phyloP scores from a whole-genome alignment of 2,113 vertebrate species.

The Odontophorus gujanensis region DNA sequence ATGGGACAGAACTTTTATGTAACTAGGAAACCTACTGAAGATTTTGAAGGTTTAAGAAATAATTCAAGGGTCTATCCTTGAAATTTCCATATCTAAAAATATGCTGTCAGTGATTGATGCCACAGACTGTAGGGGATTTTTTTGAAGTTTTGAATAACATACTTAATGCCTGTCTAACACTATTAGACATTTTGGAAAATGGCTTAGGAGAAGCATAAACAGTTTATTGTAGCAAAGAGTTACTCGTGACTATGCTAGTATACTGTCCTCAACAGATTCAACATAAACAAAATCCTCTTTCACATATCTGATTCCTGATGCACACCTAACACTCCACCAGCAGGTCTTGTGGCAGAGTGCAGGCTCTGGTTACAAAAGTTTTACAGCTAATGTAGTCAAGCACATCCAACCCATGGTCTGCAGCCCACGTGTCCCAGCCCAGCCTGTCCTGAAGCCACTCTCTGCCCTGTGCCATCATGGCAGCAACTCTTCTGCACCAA shows the following conservation, averaged over 20 bases:
- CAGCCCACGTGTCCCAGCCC: too few relatives aligned
- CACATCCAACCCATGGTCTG: too few relatives aligned
- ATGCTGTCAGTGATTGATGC: neutral
- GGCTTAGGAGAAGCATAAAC: neutral
- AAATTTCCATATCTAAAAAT: neutral
- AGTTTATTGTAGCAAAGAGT: neutral
- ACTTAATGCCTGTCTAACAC: neutral
- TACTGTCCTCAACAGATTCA: neutral
- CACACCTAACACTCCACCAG: neutral
- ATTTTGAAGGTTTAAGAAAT: neutral
- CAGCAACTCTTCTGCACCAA: too few relatives aligned
- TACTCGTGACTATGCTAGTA: neutral
- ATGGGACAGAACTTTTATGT: slow-evolving; percentile 15
- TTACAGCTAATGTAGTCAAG: neutral
- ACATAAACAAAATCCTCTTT: neutral
- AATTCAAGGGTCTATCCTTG: neutral
- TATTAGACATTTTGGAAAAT: neutral
- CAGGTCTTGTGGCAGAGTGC: neutral
- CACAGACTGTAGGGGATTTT: neutral
- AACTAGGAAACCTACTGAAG: neutral
- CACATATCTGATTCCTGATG: neutral
- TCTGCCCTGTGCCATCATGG: too few relatives aligned
- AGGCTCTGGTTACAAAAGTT: neutral
- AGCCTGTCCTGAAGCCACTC: too few relatives aligned
- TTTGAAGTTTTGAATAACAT: neutral